These are phyloP conservation scores for Malurus alboscapulatus DNA, from an alignment of 2,113 vertebrate species.

Conservation along the genomic window DNA sequence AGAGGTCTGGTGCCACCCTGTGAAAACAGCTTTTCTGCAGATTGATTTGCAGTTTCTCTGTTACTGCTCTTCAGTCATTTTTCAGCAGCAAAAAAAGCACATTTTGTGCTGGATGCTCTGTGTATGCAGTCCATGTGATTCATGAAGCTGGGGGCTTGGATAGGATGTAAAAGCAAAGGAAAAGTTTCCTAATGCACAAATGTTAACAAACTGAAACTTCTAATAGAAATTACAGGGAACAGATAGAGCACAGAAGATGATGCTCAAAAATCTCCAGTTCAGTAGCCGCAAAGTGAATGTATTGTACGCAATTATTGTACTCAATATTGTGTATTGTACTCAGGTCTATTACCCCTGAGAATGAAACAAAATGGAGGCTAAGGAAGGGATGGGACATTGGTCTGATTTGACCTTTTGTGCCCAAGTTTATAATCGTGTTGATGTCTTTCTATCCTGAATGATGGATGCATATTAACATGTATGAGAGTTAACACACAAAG, in stretches of 20 bases:
- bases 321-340: not conserved
- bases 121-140: not conserved
- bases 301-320: not conserved
- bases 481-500: not conserved
- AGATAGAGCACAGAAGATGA: not conserved
- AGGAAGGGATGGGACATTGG: not conserved
- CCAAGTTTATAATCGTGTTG: not conserved
- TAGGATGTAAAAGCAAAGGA: not conserved
- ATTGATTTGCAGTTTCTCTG: not conserved
- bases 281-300: not conserved
- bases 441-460: not conserved
- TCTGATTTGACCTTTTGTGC: not conserved
- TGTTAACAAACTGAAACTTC: not conserved
- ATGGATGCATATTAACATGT: not conserved
- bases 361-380: not conserved
- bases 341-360: not conserved
- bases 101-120: not conserved
- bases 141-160: not conserved
- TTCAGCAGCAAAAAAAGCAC: not conserved
- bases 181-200: not conserved
- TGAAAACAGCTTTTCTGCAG: not conserved
- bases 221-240: not conserved
- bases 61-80: not conserved
- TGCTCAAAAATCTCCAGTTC: not conserved
- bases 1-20: not conserved